phyloP scores from a whole-genome alignment of 2,888 invertebrate genomes.

The Xestobium rufovillosum region DNA sequence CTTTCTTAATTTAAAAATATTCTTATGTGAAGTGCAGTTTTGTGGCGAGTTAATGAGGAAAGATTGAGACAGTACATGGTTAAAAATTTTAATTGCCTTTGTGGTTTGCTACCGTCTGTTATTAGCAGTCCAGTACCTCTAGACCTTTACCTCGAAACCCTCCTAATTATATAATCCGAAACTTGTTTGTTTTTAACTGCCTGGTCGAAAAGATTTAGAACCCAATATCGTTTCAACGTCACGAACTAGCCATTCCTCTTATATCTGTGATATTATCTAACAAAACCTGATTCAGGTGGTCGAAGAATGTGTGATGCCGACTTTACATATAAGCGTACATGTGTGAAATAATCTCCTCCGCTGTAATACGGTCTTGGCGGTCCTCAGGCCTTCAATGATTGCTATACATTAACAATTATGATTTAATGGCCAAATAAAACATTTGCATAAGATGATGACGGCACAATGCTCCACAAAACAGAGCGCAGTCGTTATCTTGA shows the following conservation, averaged over 20 bases:
- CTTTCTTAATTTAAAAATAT: no score
- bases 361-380: conserved; percentile 12
- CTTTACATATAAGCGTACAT: conserved; percentile 2
- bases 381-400: conserved; percentile 16
- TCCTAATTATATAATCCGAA: no score
- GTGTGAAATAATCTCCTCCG: conserved; percentile 4
- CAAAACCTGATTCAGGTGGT: conserved; percentile 25
- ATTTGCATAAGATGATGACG: conserved; percentile 16
- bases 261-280: conserved; percentile 27
- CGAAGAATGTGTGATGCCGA: conserved; percentile 10
- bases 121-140: no score
- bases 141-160: no score
- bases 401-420: conserved; percentile 19
- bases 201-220: conserved; percentile 14
- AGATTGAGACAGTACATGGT: no score
- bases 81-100: no score
- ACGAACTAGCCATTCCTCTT: conserved; percentile 30
- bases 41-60: no score
- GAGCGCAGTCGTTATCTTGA: no score
- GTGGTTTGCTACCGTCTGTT: no score
- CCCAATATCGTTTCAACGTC: conserved; percentile 24
- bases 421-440: conserved; percentile 19
- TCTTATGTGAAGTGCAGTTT: no score
- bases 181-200: no score
- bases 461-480: no score